A percentile compares a stretch with the other conserved stretches of the same genome.
Evolutionary conservation across 2,113 vertebrate species (phyloP).

Genomic region (Tragelaphus buxtoni): DNA sequence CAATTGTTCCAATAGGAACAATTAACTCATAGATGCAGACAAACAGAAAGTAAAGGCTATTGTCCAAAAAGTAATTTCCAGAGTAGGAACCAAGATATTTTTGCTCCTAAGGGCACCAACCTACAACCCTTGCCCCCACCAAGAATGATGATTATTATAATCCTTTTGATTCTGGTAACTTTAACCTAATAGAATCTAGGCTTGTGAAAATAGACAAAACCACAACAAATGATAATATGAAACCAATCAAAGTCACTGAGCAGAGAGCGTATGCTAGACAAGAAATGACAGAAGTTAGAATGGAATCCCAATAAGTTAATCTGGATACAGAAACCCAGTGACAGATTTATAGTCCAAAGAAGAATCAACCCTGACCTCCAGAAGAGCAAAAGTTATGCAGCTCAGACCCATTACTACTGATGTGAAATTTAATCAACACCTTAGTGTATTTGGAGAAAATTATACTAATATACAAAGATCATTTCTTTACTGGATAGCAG

Average conservation of each 20-base stretch:
- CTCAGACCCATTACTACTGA: background rate
- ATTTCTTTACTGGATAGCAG: background rate
- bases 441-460: background rate
- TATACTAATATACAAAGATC: background rate
- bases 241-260: background rate
- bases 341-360: background rate
- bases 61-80: background rate
- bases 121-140: background rate
- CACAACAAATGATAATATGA: background rate
- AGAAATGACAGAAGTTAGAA: background rate
- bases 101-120: background rate
- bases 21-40: background rate
- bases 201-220: background rate
- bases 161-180: background rate
- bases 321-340: background rate
- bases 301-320: background rate
- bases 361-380: no score
- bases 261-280: background rate
- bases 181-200: background rate
- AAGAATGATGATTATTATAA: background rate
- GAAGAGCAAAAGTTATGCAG: background rate
- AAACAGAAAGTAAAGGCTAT: background rate
- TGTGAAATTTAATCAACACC: background rate
- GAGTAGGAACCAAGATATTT: background rate
- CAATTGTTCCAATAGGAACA: background rate